These are phyloP conservation scores for Botia almorhae DNA, from an alignment of 2,797 vertebrate species.

Conservation along the genomic window DNA sequence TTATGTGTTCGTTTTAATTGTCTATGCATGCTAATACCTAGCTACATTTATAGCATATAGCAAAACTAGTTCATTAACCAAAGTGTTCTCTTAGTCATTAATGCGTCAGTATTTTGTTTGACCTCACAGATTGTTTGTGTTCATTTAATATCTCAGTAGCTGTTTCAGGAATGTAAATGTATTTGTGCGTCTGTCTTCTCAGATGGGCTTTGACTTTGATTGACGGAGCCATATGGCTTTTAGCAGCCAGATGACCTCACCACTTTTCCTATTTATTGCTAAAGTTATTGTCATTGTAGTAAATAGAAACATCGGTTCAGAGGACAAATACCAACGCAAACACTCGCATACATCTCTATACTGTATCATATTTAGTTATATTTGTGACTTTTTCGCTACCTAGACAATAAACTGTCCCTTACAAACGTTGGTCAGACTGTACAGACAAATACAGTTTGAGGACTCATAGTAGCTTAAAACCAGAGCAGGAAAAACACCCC, in stretches of 20 bases:
- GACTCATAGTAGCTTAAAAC: slow-evolving; percentile 31
- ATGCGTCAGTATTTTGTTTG: too few relatives aligned
- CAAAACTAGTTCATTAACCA: too few relatives aligned
- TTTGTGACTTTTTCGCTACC: not conserved
- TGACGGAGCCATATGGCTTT: slow-evolving; percentile 58
- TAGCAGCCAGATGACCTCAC: slow-evolving; percentile 62
- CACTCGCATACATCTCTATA: not conserved
- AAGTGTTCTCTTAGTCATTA: too few relatives aligned
- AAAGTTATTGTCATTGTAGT: slow-evolving; percentile 51
- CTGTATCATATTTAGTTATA: not conserved
- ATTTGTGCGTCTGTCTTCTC: slow-evolving; percentile 28
- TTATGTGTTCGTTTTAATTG: too few relatives aligned
- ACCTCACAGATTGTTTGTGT: too few relatives aligned
- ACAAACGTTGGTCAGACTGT: not conserved
- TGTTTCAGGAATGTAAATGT: slow-evolving; percentile 16
- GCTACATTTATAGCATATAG: too few relatives aligned
- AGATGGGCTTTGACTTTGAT: slow-evolving; percentile 46
- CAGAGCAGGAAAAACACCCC: slow-evolving; percentile 77
- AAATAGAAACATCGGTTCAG: slow-evolving; percentile 52
- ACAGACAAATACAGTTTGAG: not conserved
- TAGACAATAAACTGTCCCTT: not conserved
- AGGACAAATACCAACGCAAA: slow-evolving; percentile 38
- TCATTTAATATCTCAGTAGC: not conserved
- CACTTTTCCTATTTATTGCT: slow-evolving; percentile 69
- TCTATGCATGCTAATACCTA: too few relatives aligned